A percentile compares a stretch with the other conserved stretches of the same genome.
Conservation (phyloP, 2,888 invertebrate species). For the Temnothorax rugatulus region DNA sequence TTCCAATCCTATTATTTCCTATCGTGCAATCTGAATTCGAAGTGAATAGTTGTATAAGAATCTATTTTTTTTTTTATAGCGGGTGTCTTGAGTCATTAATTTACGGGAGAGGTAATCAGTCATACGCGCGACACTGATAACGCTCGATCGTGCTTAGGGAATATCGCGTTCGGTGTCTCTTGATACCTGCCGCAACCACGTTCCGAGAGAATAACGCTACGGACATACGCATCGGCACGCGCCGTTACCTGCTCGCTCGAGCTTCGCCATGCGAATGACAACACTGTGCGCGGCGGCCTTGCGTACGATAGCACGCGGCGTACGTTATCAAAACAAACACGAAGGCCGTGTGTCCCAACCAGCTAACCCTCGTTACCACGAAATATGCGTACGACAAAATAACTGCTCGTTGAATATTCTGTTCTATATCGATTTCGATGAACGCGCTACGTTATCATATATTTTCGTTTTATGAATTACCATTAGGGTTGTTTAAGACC, state of each 20-base stretch:
- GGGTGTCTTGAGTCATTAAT: neutral
- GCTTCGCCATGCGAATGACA: constrained; percentile 1
- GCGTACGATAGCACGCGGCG: neutral
- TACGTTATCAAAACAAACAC: constrained; percentile 1
- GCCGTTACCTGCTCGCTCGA: neutral
- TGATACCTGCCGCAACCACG: constrained; percentile 6
- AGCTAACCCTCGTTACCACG: neutral
- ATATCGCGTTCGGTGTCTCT: neutral
- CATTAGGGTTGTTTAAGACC: neutral
- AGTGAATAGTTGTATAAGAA: neutral
- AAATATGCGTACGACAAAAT: neutral
- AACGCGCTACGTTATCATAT: neutral
- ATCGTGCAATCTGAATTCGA: neutral
- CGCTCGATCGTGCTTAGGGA: constrained; percentile 12
- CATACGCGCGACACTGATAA: neutral
- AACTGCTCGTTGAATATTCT: neutral
- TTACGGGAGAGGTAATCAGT: neutral
- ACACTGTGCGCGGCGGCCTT: neutral
- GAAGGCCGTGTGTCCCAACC: neutral
- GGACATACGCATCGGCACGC: constrained; percentile 25
- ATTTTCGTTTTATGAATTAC: neutral
- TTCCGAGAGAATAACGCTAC: constrained; percentile 7
- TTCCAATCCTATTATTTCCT: neutral
- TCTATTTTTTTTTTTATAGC: too few species aligned
- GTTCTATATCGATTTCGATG: neutral